These are phyloP conservation scores for Saguinus midas DNA, from an alignment of 2,113 vertebrate genomes.

Conservation along the genomic window DNA sequence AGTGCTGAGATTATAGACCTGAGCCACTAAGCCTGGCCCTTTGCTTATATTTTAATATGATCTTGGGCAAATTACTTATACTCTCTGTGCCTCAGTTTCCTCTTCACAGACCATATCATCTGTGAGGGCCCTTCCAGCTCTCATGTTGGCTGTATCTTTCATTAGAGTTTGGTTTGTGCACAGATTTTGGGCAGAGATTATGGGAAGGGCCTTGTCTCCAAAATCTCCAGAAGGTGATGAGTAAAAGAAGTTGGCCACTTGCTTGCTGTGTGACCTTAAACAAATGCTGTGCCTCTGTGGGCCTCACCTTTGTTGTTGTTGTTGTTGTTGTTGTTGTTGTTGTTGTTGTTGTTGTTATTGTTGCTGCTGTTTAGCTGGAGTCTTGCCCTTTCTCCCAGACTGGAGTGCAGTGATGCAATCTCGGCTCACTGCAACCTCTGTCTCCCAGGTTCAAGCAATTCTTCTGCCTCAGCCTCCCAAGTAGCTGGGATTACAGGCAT, in stretches of 20 bases:
- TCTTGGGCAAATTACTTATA: not conserved
- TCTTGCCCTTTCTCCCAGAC: no score
- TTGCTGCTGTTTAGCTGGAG: no score
- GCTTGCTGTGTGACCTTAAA: conserved; percentile 13
- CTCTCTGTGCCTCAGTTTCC: not conserved
- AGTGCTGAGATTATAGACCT: no score
- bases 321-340: not conserved
- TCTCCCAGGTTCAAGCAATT: no score
- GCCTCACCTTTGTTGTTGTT: not conserved
- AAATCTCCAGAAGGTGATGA: not conserved
- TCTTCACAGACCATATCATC: not conserved
- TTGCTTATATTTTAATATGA: not conserved
- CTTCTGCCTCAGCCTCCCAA: no score
- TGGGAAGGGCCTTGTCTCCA: not conserved
- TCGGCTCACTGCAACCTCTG: no score
- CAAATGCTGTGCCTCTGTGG: not conserved
- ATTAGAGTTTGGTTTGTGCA: not conserved
- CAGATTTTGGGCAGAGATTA: not conserved
- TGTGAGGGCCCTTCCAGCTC: not conserved
- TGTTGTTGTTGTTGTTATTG: no score
- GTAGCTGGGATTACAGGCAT: no score
- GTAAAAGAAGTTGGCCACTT: not conserved
- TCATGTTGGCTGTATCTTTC: not conserved
- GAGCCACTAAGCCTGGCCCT: not conserved
- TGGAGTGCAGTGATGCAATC: no score